phyloP scores from a whole-genome alignment of 2,113 vertebrate species.

The Ceyx margarethae region DNA sequence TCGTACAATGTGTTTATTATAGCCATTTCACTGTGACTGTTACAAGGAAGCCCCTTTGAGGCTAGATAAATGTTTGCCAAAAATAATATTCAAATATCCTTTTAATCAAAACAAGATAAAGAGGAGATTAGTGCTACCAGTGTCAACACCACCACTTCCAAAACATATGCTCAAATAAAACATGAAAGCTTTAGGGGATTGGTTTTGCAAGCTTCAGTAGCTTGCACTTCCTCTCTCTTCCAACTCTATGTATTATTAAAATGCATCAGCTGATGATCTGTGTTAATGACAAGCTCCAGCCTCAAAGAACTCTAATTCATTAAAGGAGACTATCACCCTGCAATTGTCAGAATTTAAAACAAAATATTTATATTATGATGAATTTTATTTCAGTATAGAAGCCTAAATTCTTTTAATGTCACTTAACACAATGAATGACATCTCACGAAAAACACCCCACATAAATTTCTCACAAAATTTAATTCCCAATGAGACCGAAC shows the following conservation, averaged over 20 bases:
- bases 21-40: conserved; percentile 45
- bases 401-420: not conserved
- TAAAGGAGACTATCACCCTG: conserved; percentile 14
- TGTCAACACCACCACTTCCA: conserved; percentile 64
- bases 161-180: conserved; percentile 73
- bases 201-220: conserved; percentile 66
- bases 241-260: conserved; percentile 65
- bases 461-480: not conserved
- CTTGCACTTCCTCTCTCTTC: conserved; percentile 53
- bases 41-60: conserved; percentile 60
- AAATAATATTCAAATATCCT: conserved; percentile 71
- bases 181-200: conserved; percentile 64
- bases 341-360: conserved; percentile 21
- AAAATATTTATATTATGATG: conserved; percentile 37
- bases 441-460: accelerated
- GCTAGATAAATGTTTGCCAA: conserved; percentile 65
- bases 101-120: conserved; percentile 70
- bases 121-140: conserved; percentile 56
- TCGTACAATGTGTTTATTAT: conserved; percentile 56
- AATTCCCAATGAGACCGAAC: not conserved
- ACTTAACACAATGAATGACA: not conserved
- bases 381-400: not conserved
- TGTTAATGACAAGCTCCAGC: conserved; percentile 61
- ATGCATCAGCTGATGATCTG: conserved; percentile 62
- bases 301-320: conserved; percentile 59